A percentile compares a stretch with the other conserved stretches of the same genome.
Evolutionary conservation across 2,797 vertebrate genomes (phyloP).

Genomic region (Petrocephalus schoutedeni): DNA sequence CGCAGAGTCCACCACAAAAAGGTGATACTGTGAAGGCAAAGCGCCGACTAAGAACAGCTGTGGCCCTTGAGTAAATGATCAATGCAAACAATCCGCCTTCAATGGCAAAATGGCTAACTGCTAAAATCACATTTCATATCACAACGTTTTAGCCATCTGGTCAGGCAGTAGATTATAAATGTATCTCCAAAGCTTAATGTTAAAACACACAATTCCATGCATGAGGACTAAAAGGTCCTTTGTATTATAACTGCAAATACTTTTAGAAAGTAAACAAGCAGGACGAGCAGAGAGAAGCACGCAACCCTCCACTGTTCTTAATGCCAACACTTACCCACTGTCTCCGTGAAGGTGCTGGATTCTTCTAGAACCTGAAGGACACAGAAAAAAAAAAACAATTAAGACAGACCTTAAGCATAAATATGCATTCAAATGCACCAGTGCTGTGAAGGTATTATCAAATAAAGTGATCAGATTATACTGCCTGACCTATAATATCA

Average conservation of each 20-base stretch:
- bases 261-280: background rate
- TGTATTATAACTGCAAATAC: background rate
- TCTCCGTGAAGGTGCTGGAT: constrained; percentile 35
- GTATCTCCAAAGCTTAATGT: constrained; percentile 35
- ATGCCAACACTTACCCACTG: constrained; percentile 54
- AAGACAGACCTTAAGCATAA: constrained; percentile 37
- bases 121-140: constrained; percentile 42
- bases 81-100: constrained; percentile 46
- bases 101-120: constrained; percentile 43
- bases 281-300: background rate
- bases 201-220: constrained; percentile 32
- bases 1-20: constrained; percentile 35
- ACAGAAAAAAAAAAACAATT: constrained; percentile 45
- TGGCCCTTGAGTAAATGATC: constrained; percentile 45
- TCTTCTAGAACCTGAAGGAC: constrained; percentile 59
- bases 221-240: background rate
- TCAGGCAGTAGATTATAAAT: constrained; percentile 43
- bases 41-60: constrained; percentile 40
- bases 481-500: constrained; percentile 50
- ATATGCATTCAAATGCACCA: constrained; percentile 34
- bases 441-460: constrained; percentile 37
- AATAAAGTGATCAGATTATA: constrained; percentile 43
- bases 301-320: background rate
- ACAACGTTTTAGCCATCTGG: constrained; percentile 44
- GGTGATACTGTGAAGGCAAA: constrained; percentile 29